Conservation (phyloP, 2,113 vertebrate genomes). For the crab-eating macaque (Macaca fascicularis) region T2T-MFA8v1.1 NC_088389.1:89900001-89900500, state of each 20-base stretch:
- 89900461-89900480: neutral
- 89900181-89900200: no score
- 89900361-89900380: neutral
- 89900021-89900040: neutral
- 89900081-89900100: neutral
- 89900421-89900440: neutral
- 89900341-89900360: neutral
- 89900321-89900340: neutral
- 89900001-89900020: neutral
- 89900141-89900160: neutral
- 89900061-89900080: neutral
- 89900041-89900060: neutral
- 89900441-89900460: neutral
- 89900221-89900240: neutral
- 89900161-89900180: neutral
- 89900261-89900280: neutral
- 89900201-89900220: neutral
- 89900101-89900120: neutral
- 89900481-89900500: neutral
- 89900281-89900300: neutral
- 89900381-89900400: neutral
- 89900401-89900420: neutral
- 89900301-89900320: neutral
- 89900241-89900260: neutral
- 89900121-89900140: neutral